phyloP scores from a whole-genome alignment of 2,113 vertebrate genomes.

The Prolemur simus region DNA sequence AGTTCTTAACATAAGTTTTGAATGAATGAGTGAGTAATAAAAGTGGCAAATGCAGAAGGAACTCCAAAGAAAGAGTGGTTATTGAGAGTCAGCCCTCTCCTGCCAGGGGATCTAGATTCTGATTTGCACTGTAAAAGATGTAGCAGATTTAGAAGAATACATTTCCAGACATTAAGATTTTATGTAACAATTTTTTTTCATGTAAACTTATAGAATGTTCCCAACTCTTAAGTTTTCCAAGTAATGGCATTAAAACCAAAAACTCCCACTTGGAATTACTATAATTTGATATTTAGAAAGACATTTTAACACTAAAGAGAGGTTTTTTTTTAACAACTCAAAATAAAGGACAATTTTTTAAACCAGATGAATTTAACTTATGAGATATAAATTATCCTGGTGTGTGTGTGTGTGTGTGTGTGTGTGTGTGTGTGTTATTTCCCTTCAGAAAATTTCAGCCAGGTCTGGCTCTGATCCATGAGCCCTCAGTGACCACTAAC shows the following conservation, averaged over 20 bases:
- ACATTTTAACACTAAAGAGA: background rate
- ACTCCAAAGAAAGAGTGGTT: background rate
- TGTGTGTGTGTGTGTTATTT: background rate
- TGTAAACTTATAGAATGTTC: background rate
- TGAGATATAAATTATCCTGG: background rate
- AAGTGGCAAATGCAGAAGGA: background rate
- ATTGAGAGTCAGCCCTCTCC: background rate
- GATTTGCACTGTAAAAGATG: background rate
- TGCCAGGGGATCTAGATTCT: background rate
- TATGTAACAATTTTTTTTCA: conserved; percentile 1
- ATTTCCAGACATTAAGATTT: background rate
- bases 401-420: background rate
- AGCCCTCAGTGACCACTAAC: background rate
- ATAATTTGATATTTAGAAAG: conserved; percentile 18
- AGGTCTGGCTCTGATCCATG: background rate
- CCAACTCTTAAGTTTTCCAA: background rate
- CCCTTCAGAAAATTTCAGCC: background rate
- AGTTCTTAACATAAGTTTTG: background rate
- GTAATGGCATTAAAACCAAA: conserved; percentile 5
- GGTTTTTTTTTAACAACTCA: background rate
- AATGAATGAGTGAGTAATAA: background rate
- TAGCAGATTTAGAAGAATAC: background rate
- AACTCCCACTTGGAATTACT: background rate
- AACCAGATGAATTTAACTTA: background rate
- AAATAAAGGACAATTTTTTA: background rate